phyloP scores from a whole-genome alignment of 2,797 vertebrate species.

The Xenopus petersii region DNA sequence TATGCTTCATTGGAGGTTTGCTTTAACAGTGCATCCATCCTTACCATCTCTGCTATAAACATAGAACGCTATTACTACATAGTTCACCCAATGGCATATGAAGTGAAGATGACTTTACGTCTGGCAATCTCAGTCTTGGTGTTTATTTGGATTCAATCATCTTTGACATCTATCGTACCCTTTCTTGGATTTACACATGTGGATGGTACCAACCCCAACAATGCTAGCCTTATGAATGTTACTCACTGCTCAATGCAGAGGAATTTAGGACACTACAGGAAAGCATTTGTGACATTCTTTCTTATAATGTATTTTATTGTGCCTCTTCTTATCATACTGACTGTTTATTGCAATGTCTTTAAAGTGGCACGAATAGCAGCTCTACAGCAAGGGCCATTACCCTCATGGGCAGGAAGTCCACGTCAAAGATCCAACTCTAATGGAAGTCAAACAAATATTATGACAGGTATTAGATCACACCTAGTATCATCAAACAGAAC shows the following conservation, averaged over 20 bases:
- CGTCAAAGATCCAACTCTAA: conserved; percentile 38
- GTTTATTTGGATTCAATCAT: conserved; percentile 44
- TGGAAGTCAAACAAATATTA: conserved; percentile 38
- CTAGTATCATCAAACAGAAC: conserved; percentile 26
- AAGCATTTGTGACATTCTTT: conserved; percentile 39
- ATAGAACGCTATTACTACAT: conserved; percentile 51
- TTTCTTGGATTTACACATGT: conserved; percentile 22
- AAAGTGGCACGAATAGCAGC: conserved; percentile 46
- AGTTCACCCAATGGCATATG: conserved; percentile 47
- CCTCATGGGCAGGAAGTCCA: conserved; percentile 44
- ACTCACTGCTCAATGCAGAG: conserved; percentile 39
- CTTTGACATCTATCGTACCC: conserved; percentile 35
- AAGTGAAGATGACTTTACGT: conserved; percentile 43
- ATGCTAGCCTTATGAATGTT: conserved; percentile 29
- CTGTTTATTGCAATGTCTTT: conserved; percentile 48
- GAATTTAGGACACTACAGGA: conserved; percentile 36
- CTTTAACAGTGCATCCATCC: conserved; percentile 48
- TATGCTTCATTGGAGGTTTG: conserved; percentile 45
- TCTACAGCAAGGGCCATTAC: conserved; percentile 48
- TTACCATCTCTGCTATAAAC: conserved; percentile 46
- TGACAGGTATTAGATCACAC: conserved; percentile 19
- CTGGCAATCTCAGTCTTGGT: conserved; percentile 39
- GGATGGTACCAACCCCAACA: not conserved
- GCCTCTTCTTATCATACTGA: conserved; percentile 39
- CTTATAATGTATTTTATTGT: conserved; percentile 40